A percentile compares a stretch with the other conserved stretches of the same genome.
Conservation (phyloP, 2,888 invertebrate genomes). For the Tiliacea aurago region DNA sequence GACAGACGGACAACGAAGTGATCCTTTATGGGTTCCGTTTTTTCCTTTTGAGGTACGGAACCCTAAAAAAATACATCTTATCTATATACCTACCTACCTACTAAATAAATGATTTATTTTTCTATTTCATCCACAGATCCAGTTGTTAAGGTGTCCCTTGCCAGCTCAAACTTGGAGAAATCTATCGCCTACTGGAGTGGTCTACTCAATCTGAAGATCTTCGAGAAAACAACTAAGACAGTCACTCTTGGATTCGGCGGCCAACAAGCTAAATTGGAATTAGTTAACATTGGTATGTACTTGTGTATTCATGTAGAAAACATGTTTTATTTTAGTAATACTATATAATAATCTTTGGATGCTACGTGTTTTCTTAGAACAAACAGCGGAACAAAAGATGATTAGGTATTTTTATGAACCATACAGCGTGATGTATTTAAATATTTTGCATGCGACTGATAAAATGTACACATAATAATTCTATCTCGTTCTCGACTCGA, state of each 20-base stretch:
- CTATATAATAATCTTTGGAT: neutral
- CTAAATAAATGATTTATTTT: no score
- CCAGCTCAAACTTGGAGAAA: slow-evolving; percentile 93
- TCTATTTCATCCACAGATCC: slow-evolving; percentile 91
- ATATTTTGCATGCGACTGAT: slow-evolving; percentile 25
- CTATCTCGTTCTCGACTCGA: neutral
- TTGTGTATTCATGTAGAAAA: neutral
- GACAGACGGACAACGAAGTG: no score
- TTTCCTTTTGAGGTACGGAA: no score
- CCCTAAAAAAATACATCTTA: no score
- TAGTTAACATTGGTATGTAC: slow-evolving; percentile 92
- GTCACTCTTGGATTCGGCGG: slow-evolving; percentile 93
- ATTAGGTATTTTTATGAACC: slow-evolving; percentile 11
- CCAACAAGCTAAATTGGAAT: slow-evolving; percentile 94
- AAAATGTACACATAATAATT: neutral
- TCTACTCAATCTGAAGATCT: slow-evolving; percentile 93
- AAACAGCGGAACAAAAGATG: slow-evolving; percentile 16
- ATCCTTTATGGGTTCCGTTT: no score
- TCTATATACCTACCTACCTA: no score
- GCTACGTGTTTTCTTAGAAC: slow-evolving; percentile 23
- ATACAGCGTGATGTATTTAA: neutral
- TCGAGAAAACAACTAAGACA: slow-evolving; percentile 91
- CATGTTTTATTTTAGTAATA: slow-evolving; percentile 2
- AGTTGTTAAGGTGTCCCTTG: slow-evolving; percentile 94
- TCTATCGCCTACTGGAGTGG: slow-evolving; percentile 96